Evolutionary conservation across 2,797 vertebrate species (phyloP), one percentile per base, ranked within the genome.

Genomic region (Sebastes oblongus): DNA sequence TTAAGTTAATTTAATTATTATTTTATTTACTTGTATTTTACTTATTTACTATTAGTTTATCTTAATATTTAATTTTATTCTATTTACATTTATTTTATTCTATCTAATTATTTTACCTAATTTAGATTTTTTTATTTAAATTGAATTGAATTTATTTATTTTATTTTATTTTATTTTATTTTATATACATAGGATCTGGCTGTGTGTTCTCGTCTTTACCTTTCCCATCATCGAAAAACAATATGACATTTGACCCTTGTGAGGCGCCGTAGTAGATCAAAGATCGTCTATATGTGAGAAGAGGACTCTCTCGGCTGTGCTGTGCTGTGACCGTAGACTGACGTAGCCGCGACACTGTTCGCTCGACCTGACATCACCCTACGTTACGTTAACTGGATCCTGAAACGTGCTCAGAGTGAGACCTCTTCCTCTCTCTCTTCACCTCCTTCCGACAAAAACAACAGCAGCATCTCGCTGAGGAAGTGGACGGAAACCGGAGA

Each of bases 331-430:
- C 42, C 42, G 16, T 18, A 18, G 42, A 46, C 16, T 18, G 16
- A 55, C 32, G 42, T 2, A 2, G 0, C 2, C 9, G 18, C 5
- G 2, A 3, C 22, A 10, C 39, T 12, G 0, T 6, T 4, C 2
- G 0, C 14, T 8, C 1, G 62, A 4, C 29, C 3, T 11, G 7
- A 27, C 64, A 22, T 25, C 8, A 9, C 10, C 3, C 10, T 4
- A 56, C 30, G n/a, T 69, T 11, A 16, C 12, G 7, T 56, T 5
- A 3, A 5, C 12, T 0, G 56, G 52, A 0, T 18, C 42, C 0
- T 4, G 14, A 29, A 58, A 58, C 65, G 10, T 2, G 61, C 16
- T 75, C 70, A 5, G 74, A 85, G 86, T 82, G 80, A 78, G 69
- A 0, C 67, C 22, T 78, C 78, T 0, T 36, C 0, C 32, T 32